Percentiles rank a stretch among this genome's conserved stretches.
Evolutionary conservation across 2,888 invertebrate genomes (phyloP).

Genomic region (Phyto melanocephala): DNA sequence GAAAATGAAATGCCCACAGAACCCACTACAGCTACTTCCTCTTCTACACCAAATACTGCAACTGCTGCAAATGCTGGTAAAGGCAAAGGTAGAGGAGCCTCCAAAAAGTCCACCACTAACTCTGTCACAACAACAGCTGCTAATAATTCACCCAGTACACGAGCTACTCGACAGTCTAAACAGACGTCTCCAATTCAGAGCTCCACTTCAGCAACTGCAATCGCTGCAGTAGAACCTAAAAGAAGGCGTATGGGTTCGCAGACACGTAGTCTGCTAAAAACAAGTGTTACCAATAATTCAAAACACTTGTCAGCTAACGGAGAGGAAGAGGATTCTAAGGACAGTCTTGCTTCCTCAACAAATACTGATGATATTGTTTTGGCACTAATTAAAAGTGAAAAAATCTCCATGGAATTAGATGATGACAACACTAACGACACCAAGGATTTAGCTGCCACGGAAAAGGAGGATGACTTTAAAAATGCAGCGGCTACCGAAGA

Average conservation of each 20-base stretch:
- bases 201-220: conserved; percentile 14
- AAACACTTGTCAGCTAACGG: conserved; percentile 28
- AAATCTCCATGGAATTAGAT: conserved; percentile 68
- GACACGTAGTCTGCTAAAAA: conserved; percentile 59
- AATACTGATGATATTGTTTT: conserved; percentile 72
- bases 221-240: conserved; percentile 58
- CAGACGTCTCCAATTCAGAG: conserved; percentile 69
- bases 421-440: conserved; percentile 60
- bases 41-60: conserved; percentile 41
- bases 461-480: conserved; percentile 7
- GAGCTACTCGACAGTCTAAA: conserved; percentile 72
- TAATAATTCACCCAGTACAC: conserved; percentile 68
- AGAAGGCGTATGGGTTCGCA: conserved; percentile 64
- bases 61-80: conserved; percentile 64
- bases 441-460: conserved; percentile 6
- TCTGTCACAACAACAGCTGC: conserved; percentile 56
- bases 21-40: conserved; percentile 56
- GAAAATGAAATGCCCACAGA: conserved; percentile 51
- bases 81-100: conserved; percentile 68
- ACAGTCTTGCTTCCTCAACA: conserved; percentile 73
- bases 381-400: conserved; percentile 73
- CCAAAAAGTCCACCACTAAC: conserved; percentile 64
- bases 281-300: conserved; percentile 22
- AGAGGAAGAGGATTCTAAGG: conserved; percentile 75
- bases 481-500: background rate